Evolutionary conservation across 2,113 vertebrate species (phyloP).

Genomic region (Lamprotornis superbus): DNA sequence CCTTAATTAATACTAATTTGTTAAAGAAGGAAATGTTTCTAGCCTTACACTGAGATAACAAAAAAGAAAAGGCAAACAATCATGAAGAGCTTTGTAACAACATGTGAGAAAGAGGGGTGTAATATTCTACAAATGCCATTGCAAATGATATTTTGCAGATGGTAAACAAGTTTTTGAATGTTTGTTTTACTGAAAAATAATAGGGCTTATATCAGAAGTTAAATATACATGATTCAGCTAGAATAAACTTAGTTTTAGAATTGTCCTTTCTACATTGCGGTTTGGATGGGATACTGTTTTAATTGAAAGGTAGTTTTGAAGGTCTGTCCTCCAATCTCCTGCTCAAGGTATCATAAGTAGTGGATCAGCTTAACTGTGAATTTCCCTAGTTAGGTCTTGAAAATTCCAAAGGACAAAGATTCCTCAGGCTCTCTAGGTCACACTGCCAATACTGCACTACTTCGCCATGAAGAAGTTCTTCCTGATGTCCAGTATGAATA

Average conservation of each 20-base stretch:
- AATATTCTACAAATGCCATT: neutral
- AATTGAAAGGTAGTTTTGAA: neutral
- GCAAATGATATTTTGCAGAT: neutral
- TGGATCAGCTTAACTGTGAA: neutral
- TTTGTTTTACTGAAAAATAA: neutral
- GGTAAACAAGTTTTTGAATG: neutral
- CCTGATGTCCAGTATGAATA: neutral
- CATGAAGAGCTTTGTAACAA: neutral
- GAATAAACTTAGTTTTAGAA: neutral
- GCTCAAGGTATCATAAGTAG: neutral
- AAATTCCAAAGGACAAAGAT: neutral
- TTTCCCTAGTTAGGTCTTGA: neutral
- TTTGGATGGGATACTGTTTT: neutral
- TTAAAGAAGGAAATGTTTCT: conserved; percentile 47
- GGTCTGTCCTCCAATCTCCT: neutral
- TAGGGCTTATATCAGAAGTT: neutral
- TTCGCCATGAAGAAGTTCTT: neutral
- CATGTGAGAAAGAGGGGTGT: neutral
- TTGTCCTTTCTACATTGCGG: neutral
- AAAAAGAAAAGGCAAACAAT: neutral
- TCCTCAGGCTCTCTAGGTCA: neutral
- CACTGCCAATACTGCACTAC: neutral
- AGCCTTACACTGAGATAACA: conserved; percentile 37
- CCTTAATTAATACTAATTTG: conserved; percentile 67
- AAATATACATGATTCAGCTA: neutral